Base-by-base conservation (phyloP, 1,140 invertebrate species). In the Nasonia longicornis region DNA sequence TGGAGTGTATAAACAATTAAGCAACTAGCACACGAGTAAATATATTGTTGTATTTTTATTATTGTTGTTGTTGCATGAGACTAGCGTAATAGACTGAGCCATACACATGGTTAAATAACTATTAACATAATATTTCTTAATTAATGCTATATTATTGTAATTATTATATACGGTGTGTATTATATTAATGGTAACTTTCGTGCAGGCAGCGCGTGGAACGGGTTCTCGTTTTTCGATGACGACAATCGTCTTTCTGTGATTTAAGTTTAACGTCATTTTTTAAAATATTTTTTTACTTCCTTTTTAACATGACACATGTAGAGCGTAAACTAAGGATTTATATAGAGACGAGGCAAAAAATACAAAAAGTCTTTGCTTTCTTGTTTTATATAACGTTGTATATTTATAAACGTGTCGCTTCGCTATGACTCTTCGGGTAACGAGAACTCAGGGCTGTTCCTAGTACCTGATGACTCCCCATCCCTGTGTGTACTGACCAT, bases 81-180 rank as follows among this genome's bases (percentile, higher is more conserved):
- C 86, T 89, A 89, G 89, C 84, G 82, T 89, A 89, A 89, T 89
- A 89, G 88, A 89, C 87, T 89, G 88, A 89, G 87, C 89, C 87
- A 88, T 88, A 87, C 78, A 84, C 52, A 82, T 89, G 88, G 86
- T 89, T 89, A 85, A 87, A 87, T 88, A 88, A 89, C 85, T 89
- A 88, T 88, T 88, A 88, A 88, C 86, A 83, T 87, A 87, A 87
- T 88, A 87, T 85, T 87, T 88, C 87, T 89, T 88, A 89, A 88
- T 89, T 86, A 87, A 87, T 88, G 83, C 84, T 88, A 86, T 86
- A 86, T 88, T 87, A 86, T 88, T 84, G 82, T 88, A 89, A 89
- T 89, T 88, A 89, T 87, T 87, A 85, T 86, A 89, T 86, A 89
- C 81, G 85, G 81, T 87, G 87, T 89, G 84, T 89, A 88, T 89